These are phyloP conservation scores for Aphaenogaster ashmeadi DNA, from an alignment of 1,140 invertebrate species.

Conservation along the genomic window DNA sequence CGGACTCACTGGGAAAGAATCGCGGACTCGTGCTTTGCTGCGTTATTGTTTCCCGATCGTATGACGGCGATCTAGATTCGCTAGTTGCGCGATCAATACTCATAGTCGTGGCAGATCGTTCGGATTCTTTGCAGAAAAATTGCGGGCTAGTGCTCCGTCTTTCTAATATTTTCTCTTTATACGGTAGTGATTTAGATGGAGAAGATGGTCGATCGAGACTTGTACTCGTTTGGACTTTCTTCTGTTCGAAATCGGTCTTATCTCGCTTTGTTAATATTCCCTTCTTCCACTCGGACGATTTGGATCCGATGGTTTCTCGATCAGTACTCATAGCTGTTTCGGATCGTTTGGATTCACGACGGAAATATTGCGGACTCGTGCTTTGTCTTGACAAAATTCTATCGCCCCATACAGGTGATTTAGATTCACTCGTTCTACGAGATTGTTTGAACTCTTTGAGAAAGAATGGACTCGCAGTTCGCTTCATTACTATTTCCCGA, in stretches of 20 bases:
- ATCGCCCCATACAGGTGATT: background rate
- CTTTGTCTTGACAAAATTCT: background rate
- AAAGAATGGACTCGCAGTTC: background rate
- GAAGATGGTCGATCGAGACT: background rate
- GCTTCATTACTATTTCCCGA: background rate
- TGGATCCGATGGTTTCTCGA: background rate
- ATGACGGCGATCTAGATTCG: background rate
- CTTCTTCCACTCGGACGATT: slow-evolving; percentile 8
- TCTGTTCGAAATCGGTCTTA: background rate
- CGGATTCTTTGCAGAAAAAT: slow-evolving; percentile 29
- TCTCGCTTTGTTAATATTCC: background rate
- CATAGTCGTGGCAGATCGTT: background rate
- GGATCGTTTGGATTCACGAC: background rate
- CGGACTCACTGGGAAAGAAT: background rate
- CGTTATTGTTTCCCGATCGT: background rate
- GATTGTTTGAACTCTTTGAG: background rate
- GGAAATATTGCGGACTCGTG: slow-evolving; percentile 1
- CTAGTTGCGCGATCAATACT: slow-evolving; percentile 1
- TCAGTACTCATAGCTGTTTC: slow-evolving; percentile 11
- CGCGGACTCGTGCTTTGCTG: background rate
- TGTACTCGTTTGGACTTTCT: background rate
- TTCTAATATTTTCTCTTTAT: background rate
- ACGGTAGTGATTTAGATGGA: background rate
- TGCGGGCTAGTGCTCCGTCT: slow-evolving; percentile 42
- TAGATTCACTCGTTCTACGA: background rate